Base-by-base conservation (phyloP, 2,113 vertebrate species). In the Cichladusa arquata region DNA sequence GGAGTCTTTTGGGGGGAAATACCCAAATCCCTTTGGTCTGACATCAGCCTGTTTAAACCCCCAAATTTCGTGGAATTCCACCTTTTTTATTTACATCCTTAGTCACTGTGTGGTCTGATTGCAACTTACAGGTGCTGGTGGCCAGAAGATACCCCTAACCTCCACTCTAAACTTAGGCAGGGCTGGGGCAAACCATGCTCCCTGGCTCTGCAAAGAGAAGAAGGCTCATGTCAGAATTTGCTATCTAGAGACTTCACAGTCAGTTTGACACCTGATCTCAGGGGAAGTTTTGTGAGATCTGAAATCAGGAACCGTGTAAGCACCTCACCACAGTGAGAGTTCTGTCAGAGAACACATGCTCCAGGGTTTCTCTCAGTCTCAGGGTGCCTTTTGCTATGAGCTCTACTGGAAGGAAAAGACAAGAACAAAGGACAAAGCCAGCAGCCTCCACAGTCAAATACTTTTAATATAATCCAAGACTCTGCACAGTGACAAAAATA, bases 381-480 rank as follows among this genome's bases (percentile, higher is more conserved):
- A 76, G 74, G 11, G 15, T 4, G 6, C 6, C 42, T 38, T 54
- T 64, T 71, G 53, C 51, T 80, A 18, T 3, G 6, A 91, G 33
- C 14, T 14, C 29, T 57, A 28, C 19, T 50, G 53, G 29, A 85
- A 65, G 11, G 19, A 56, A 51, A 58, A 81, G 4, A 57, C 29
- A 14, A 1, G 1, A 66, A 71, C 11, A 66, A 72, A 93, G 50
- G 53, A 73, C 34, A 22, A 72, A 50, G 48, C 33, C 72, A 65
- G 69, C 6, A 51, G 28, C 36, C 69, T 70, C 42, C 71, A 96
- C 42, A 87, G 73, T 80, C 65, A 65, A 89, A 88, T 33, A 84
- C 26, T 26, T 96, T 96, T 90, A 92, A 91, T 95, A 82, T 16
- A 81, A 56, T 11, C 22, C 70, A 81, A 80, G 69, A 84, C 60